phyloP scores from a whole-genome alignment of 2,113 vertebrate species.

The Burhinus oedicnemus region DNA sequence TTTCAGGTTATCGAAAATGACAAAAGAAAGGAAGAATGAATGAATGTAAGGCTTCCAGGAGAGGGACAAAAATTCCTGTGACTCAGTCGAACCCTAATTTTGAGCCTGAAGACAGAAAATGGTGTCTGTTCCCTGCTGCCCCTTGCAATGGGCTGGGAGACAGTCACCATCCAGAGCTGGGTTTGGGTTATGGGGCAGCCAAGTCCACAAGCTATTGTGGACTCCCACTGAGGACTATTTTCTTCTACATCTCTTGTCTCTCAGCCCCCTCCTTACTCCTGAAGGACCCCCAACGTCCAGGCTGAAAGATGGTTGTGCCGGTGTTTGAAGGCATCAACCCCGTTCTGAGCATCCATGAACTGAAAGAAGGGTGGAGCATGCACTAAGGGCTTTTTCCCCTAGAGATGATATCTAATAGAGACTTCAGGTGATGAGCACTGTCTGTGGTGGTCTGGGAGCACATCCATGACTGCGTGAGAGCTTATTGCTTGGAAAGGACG shows the following conservation, averaged over 20 bases:
- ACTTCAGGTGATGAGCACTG: neutral
- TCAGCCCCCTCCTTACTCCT: neutral
- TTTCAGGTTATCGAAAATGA: neutral
- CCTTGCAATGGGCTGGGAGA: neutral
- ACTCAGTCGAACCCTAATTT: neutral
- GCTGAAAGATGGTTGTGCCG: neutral
- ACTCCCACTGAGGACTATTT: neutral
- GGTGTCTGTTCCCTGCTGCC: neutral
- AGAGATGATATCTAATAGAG: neutral
- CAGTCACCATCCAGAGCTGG: neutral
- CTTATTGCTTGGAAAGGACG: neutral
- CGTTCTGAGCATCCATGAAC: neutral
- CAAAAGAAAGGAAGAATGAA: neutral
- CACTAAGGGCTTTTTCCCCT: neutral
- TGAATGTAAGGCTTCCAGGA: neutral
- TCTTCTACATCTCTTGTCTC: neutral
- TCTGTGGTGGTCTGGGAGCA: neutral
- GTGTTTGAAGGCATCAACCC: neutral
- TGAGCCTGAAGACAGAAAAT: neutral
- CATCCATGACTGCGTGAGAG: neutral
- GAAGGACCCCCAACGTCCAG: neutral
- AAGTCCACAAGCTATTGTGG: neutral
- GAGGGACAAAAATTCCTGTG: neutral
- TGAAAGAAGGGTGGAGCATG: neutral
- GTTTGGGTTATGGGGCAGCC: neutral